Conservation (phyloP, 2,797 vertebrate genomes). For the Malacoctenus gilli region DNA sequence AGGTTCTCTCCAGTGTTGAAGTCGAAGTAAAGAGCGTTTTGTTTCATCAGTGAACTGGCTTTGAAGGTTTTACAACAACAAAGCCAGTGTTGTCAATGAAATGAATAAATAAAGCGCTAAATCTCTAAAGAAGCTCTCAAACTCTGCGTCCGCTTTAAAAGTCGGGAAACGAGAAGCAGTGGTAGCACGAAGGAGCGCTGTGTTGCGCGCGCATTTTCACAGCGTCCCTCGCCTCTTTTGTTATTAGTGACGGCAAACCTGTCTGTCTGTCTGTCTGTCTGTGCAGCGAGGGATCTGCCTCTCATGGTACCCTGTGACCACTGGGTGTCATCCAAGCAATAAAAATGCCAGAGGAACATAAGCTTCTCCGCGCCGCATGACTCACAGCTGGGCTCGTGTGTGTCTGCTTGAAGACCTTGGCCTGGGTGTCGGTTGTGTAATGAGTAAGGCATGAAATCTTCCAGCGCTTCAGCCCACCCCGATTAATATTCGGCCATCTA, state of each 20-base stretch:
- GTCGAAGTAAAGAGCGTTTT: too few species aligned
- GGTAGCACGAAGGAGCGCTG: too few species aligned
- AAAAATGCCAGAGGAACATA: constrained; percentile 62
- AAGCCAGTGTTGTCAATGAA: too few species aligned
- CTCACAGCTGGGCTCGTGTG: constrained; percentile 69
- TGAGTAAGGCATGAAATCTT: constrained; percentile 53
- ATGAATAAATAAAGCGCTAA: too few species aligned
- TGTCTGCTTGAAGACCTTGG: constrained; percentile 64
- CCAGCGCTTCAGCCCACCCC: constrained; percentile 10
- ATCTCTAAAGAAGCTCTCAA: too few species aligned
- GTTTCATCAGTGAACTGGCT: too few species aligned
- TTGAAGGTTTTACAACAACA: too few species aligned
- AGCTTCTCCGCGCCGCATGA: constrained; percentile 61
- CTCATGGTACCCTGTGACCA: constrained; percentile 68
- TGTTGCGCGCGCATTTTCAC: too few species aligned
- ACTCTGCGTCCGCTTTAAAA: too few species aligned
- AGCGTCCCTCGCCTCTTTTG: not conserved
- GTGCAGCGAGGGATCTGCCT: constrained; percentile 6
- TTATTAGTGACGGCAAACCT: constrained; percentile 14
- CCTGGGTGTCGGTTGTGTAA: constrained; percentile 62
- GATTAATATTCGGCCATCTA: constrained; percentile 1
- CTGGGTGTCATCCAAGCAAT: constrained; percentile 81
- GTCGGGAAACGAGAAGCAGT: too few species aligned
- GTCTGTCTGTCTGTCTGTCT: too few species aligned
- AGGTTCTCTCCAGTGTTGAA: too few species aligned